These are phyloP conservation scores for Aplidium turbinatum DNA, from an alignment of 23 tunicate genomes.

Conservation along the genomic window DNA sequence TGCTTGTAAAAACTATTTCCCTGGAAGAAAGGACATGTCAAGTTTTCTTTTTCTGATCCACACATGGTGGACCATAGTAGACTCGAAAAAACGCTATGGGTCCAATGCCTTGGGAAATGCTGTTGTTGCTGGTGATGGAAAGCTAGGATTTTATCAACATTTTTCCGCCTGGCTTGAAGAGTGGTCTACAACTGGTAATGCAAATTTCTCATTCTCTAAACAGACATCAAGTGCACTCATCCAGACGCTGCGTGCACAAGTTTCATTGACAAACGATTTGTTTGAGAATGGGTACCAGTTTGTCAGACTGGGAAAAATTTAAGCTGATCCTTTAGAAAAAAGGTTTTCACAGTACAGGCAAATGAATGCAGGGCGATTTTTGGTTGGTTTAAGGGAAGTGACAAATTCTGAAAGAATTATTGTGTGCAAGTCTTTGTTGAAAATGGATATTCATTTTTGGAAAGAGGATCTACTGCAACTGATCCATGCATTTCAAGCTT, in stretches of 20 bases:
- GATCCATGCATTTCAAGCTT: too few species aligned
- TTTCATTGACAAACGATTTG: too few species aligned
- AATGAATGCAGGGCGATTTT: conserved; percentile 20
- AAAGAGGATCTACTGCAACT: not conserved
- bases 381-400: conserved; percentile 3
- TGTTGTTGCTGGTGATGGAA: not conserved
- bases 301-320: not conserved
- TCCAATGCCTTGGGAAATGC: conserved; percentile 1
- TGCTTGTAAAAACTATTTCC: not conserved
- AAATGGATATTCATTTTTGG: not conserved
- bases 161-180: not conserved
- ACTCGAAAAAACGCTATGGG: too few species aligned
- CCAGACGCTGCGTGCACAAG: too few species aligned
- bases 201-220: not conserved
- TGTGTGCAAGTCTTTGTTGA: not conserved
- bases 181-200: not conserved
- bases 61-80: not conserved
- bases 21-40: not conserved
- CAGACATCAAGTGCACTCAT: not conserved
- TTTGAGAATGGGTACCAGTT: not conserved
- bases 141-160: too few species aligned
- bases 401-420: not conserved
- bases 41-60: not conserved
- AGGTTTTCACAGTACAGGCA: conserved; percentile 14
- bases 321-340: not conserved